Percentiles rank a stretch among this genome's conserved stretches.
These are phyloP conservation scores for Limnephilus lunatus DNA, from an alignment of 2,888 invertebrate species.

Conservation along the genomic window DNA sequence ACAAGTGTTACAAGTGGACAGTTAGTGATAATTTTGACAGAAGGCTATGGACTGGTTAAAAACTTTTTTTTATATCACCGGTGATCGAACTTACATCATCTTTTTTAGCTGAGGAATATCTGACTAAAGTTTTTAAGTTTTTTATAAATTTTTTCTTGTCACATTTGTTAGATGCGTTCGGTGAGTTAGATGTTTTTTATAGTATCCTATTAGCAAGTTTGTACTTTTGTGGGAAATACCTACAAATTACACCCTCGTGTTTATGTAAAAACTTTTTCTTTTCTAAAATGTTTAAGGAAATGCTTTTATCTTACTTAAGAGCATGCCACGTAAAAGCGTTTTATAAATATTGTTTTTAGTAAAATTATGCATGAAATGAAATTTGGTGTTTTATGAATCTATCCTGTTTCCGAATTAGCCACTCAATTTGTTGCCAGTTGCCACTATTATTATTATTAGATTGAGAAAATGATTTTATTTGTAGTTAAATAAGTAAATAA, in stretches of 20 bases:
- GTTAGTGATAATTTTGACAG: too few relatives aligned
- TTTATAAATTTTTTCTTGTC: too few relatives aligned
- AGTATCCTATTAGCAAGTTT: not conserved
- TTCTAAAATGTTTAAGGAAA: not conserved
- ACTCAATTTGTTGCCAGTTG: conserved; percentile 2
- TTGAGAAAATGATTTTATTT: not conserved
- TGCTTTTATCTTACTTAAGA: not conserved
- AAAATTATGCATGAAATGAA: not conserved
- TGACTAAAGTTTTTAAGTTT: not conserved
- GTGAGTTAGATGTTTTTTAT: not conserved
- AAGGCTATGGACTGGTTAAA: too few relatives aligned
- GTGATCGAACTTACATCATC: too few relatives aligned
- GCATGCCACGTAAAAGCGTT: not conserved
- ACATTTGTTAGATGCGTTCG: not conserved
- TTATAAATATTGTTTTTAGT: not conserved
- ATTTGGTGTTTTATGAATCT: not conserved
- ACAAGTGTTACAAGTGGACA: too few relatives aligned
- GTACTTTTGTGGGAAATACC: not conserved
- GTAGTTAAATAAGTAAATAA: not conserved
- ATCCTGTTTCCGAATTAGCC: not conserved
- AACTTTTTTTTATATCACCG: too few relatives aligned
- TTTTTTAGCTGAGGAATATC: not conserved
- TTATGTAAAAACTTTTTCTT: not conserved
- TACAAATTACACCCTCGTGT: not conserved
- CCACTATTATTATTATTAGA: not conserved